Base-by-base conservation (phyloP, 2,888 invertebrate genomes). In the Hoplodrina ambigua region DNA sequence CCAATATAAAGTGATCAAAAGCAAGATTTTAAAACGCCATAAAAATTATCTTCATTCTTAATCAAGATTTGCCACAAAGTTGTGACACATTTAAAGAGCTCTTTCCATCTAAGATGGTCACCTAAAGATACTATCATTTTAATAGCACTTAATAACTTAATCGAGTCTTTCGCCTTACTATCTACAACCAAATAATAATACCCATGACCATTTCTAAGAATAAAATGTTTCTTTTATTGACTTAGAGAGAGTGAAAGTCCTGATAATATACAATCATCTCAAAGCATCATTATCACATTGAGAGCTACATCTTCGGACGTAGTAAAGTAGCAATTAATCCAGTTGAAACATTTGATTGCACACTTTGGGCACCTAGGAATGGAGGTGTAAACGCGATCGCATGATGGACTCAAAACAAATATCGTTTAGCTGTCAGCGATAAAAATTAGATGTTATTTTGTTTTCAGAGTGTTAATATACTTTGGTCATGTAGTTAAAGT, bases 161-260 rank as follows among this genome's bases (percentile, higher is more conserved):
- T 83, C 71, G 60, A 56, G 72, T 70, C 56, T 68, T 63, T 72
- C 61, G 56, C 41, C 25, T 46, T 72, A 52, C 62, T 55, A 72
- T 50, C 49, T 58, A 63, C 30, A 46, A 1, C 17, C 11, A 64
- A 63, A 81, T 80, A 79, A 84, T 75, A 70, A 58, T 69, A 62
- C 73, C 62, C 59, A 61, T 60, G 68, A 63, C 20, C 46, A 61
- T n/a, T 80, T 84, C 83, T 72, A 62, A 53, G 72, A 84, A 81
- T 72, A 71, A 84, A 84, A 84, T 81, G 76, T 81, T 88, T 85
- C 80, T 87, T 80, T 83, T 86, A 87, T 87, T 86, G 81, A 86
- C 86, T 86, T 69, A 75, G 75, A 82, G 81, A 85, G 72, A 87
- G 92, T 87, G 91, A 92, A 92, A 92, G 92, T 88, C 61, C 73